Conservation (phyloP, 2,888 invertebrate species). For the Cosmopolites sordidus region DNA sequence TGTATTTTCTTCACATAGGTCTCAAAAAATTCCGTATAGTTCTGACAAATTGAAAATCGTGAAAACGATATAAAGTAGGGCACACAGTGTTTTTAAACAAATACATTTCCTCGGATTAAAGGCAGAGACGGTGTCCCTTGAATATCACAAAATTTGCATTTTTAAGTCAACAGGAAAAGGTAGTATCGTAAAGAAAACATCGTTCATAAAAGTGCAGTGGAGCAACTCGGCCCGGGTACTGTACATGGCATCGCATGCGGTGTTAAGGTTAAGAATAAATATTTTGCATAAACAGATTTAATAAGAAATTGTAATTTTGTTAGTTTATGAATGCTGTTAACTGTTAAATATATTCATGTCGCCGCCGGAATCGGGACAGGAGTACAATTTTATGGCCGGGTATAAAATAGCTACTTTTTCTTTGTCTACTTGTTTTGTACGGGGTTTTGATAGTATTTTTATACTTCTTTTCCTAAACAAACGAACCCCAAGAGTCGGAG, state of each 20-base stretch:
- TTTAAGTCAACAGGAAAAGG: slow-evolving; percentile 13
- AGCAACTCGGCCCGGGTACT: slow-evolving; percentile 2
- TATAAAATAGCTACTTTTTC: slow-evolving; percentile 25
- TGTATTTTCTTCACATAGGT: too few relatives aligned
- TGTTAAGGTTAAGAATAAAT: slow-evolving; percentile 27
- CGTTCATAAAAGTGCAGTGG: slow-evolving; percentile 1
- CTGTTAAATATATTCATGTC: slow-evolving; percentile 21
- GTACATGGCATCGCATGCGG: slow-evolving; percentile 8
- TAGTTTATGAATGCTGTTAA: slow-evolving; percentile 30
- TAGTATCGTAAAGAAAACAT: slow-evolving; percentile 3
- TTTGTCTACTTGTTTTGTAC: slow-evolving; percentile 26
- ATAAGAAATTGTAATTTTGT: slow-evolving; percentile 33
- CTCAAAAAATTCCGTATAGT: too few relatives aligned
- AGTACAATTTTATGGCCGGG: slow-evolving; percentile 13
- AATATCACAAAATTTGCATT: slow-evolving; percentile 11
- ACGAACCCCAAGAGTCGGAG: slow-evolving; percentile 24
- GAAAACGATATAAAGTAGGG: too few relatives aligned
- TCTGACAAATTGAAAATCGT: too few relatives aligned
- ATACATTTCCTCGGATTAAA: background rate
- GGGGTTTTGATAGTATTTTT: slow-evolving; percentile 26
- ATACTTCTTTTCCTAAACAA: slow-evolving; percentile 26
- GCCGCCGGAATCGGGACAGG: slow-evolving; percentile 17
- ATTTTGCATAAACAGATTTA: slow-evolving; percentile 33
- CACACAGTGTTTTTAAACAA: too few relatives aligned
- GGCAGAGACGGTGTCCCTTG: background rate